These are phyloP conservation scores for Brachirus orientalis DNA, from an alignment of 2,113 vertebrate genomes.

Conservation along the genomic window DNA sequence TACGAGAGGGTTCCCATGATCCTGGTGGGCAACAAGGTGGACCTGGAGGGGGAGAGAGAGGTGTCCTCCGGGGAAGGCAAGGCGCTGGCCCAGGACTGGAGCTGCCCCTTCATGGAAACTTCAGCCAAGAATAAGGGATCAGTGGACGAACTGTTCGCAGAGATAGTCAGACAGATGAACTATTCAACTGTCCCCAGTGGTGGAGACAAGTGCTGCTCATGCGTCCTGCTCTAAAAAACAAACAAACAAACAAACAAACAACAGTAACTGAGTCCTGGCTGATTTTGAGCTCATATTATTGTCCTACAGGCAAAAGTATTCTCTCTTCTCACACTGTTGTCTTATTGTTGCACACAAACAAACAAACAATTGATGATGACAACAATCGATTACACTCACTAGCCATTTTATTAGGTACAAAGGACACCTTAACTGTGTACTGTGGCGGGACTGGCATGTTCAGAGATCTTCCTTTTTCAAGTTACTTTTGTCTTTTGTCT, in stretches of 20 bases:
- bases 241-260: conserved; percentile 11
- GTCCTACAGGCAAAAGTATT: conserved; percentile 45
- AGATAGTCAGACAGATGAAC: conserved; percentile 98
- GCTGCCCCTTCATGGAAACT: conserved; percentile 95
- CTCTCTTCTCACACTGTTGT: conserved; percentile 71
- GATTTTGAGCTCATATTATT: conserved; percentile 9
- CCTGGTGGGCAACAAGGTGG: conserved; percentile 86
- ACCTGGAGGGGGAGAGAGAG: conserved; percentile 94
- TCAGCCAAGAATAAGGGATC: conserved; percentile 97
- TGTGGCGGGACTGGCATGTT: too few species aligned
- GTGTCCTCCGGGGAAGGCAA: conserved; percentile 93
- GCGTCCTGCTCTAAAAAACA: conserved; percentile 68
- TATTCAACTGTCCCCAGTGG: conserved; percentile 91
- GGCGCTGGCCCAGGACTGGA: conserved; percentile 95
- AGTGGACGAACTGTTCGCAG: conserved; percentile 94
- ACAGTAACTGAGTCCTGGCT: conserved; percentile 15
- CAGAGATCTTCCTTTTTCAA: too few species aligned
- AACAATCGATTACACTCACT: conserved; percentile 49
- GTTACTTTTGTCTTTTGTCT: too few species aligned
- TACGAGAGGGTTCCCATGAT: conserved; percentile 96
- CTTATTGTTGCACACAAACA: conserved; percentile 76
- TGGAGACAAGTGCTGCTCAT: conserved; percentile 88
- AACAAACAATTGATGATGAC: conserved; percentile 46
- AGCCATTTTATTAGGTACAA: too few species aligned
- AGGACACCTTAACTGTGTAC: too few species aligned